Percentiles rank a stretch among this genome's conserved stretches.
These are phyloP conservation scores for Ormia ochracea DNA, from an alignment of 2,888 invertebrate species.

Conservation along the genomic window DNA sequence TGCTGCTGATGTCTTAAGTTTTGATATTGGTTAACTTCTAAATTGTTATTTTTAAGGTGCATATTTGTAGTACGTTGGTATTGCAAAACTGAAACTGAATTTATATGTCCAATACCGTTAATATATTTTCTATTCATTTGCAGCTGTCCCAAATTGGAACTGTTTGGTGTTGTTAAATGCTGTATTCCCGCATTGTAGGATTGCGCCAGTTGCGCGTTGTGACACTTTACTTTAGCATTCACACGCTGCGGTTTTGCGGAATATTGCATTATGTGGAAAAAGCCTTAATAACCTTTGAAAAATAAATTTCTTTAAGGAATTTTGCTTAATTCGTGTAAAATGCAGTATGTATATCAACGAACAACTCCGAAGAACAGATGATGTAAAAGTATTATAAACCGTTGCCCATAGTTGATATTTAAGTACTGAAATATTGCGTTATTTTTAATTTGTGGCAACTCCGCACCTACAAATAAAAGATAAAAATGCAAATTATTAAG, in stretches of 20 bases:
- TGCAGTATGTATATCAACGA: conserved; percentile 34
- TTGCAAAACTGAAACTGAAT: conserved; percentile 24
- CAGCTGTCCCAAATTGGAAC: conserved; percentile 14
- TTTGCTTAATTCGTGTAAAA: not conserved
- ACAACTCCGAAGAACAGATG: conserved; percentile 16
- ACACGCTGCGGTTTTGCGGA: not conserved
- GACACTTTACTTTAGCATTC: conserved; percentile 17
- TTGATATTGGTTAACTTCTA: conserved; percentile 22
- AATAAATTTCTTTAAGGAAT: not conserved
- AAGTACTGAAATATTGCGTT: too few relatives aligned
- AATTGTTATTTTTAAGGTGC: conserved; percentile 1
- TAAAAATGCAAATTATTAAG: too few relatives aligned
- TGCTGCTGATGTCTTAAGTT: not conserved
- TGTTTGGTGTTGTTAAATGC: conserved; percentile 12
- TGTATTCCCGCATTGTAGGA: conserved; percentile 12
- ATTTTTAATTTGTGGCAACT: too few relatives aligned
- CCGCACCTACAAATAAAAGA: too few relatives aligned
- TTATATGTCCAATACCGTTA: conserved; percentile 27
- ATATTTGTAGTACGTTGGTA: conserved; percentile 15
- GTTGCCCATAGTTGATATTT: conserved; percentile 7
- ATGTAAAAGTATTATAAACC: not conserved
- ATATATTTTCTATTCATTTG: conserved; percentile 30
- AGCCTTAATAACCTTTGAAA: not conserved
- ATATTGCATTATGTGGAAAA: not conserved
- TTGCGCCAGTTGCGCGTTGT: not conserved